Evolutionary conservation across 2,888 invertebrate species (phyloP).

Genomic region (Patella depressa): DNA sequence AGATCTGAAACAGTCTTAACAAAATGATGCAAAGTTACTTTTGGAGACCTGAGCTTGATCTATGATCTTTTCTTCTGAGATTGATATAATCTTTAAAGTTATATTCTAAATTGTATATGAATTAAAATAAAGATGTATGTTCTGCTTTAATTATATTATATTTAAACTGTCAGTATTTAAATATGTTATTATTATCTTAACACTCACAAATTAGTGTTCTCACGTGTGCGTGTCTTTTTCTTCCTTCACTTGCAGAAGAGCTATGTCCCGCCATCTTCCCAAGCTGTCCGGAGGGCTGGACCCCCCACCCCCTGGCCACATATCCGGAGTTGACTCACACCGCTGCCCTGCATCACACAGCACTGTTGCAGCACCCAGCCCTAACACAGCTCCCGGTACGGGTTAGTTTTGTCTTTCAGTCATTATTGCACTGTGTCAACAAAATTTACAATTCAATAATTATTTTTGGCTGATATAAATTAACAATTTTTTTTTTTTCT

Average conservation of each 20-base stretch:
- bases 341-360: constrained; percentile 71
- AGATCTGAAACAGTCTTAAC: too few species aligned
- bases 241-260: constrained; percentile 75
- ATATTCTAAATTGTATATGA: too few species aligned
- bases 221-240: constrained; percentile 39
- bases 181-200: constrained; percentile 3
- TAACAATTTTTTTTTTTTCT: too few species aligned
- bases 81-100: too few species aligned
- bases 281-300: constrained; percentile 92
- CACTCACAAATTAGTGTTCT: constrained; percentile 20
- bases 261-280: constrained; percentile 93
- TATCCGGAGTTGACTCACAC: constrained; percentile 81
- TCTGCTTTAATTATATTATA: constrained; percentile 8
- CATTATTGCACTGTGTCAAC: constrained; percentile 40
- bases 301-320: constrained; percentile 77
- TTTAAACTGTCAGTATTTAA: not conserved
- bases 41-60: too few species aligned
- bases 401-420: constrained; percentile 52
- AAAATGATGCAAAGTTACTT: too few species aligned
- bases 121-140: not conserved
- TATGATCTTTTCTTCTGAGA: too few species aligned
- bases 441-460: not conserved
- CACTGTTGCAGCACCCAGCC: constrained; percentile 92
- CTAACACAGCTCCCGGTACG: constrained; percentile 85
- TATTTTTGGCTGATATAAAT: not conserved